Base-by-base conservation (phyloP, 2,797 vertebrate species). In the Lagocephalus sceleratus region DNA sequence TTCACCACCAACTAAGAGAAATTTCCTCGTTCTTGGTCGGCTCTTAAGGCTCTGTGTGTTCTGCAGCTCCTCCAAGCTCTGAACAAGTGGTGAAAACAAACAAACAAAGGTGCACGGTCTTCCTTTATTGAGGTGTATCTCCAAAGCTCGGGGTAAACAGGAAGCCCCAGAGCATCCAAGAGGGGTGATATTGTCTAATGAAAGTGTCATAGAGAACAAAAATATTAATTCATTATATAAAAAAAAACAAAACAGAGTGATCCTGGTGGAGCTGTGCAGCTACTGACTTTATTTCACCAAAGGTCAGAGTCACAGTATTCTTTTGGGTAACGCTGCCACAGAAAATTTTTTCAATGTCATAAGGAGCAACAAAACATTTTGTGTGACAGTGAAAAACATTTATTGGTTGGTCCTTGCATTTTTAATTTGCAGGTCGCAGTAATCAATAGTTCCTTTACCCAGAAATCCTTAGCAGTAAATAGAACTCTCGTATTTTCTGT, bases 171-270 rank as follows among this genome's bases (percentile, higher is more conserved):
- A 63, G 58, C 57, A 43, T 60, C 38, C 60, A 35, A 55, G 17
- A 22, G 57, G 60, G 56, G 52, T 8, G 44, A 10, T 38, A 5
- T 61, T 68, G 52, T 71, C 62, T 80, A 73, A 77, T 85, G 71
- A 79, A 77, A 44, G 64, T 71, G 50, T 73, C 60, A 75, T 43
- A 19, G 1, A 3, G 42, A 73, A 82, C 40, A 63, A 72, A 78
- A 78, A 73, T 71, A 72, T 51, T 64, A 74, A 70, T 69, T 69
- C 67, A 72, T 68, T 38, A n/a, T n/a, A n/a, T n/a, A n/a, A n/a
- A n/a, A n/a, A n/a, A n/a, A n/a, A n/a, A n/a, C n/a, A 56, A 60
- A 60, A 53, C 62, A 70, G 73, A 78, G 64, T 60, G 68, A 63
- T 19, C 41, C 71, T 51, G 64, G 9, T 16, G 42, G 55, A 63